Evolutionary conservation across 1,140 invertebrate genomes (phyloP).

Genomic region (Magallana ariakensis): DNA sequence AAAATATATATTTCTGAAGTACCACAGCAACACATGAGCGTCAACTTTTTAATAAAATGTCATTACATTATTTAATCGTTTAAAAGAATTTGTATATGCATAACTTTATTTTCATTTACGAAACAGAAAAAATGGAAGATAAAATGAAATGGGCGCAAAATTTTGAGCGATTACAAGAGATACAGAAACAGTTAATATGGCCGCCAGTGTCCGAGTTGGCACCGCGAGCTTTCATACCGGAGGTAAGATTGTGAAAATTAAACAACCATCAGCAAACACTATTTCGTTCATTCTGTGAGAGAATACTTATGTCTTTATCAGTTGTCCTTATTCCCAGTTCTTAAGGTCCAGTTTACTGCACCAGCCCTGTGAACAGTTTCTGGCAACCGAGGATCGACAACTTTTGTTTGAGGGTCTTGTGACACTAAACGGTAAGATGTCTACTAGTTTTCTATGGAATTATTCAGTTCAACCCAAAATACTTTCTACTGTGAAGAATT

Average conservation of each 20-base stretch:
- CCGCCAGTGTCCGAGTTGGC: conserved; percentile 86
- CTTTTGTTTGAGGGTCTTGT: conserved; percentile 85
- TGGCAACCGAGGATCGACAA: conserved; percentile 84
- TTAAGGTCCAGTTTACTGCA: conserved; percentile 82
- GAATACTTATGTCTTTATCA: neutral
- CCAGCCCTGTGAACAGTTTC: conserved; percentile 86
- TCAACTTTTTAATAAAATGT: too few species aligned
- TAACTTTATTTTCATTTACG: too few species aligned
- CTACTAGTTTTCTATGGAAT: neutral
- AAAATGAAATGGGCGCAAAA: conserved; percentile 88
- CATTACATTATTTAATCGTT: too few species aligned
- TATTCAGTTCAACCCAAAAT: neutral
- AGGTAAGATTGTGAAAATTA: conserved; percentile 77
- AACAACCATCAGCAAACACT: neutral
- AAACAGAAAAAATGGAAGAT: conserved; percentile 85
- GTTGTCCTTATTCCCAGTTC: conserved; percentile 77
- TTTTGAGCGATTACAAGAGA: conserved; percentile 86
- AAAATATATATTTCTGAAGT: too few species aligned
- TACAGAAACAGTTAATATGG: conserved; percentile 86
- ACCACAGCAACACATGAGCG: too few species aligned
- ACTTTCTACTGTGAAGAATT: neutral
- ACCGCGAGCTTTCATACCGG: conserved; percentile 85
- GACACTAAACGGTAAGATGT: conserved; percentile 81
- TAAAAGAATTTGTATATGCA: too few species aligned
- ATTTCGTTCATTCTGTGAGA: neutral